Conservation (phyloP, 2,797 vertebrate genomes). For the Erpetoichthys calabaricus region DNA sequence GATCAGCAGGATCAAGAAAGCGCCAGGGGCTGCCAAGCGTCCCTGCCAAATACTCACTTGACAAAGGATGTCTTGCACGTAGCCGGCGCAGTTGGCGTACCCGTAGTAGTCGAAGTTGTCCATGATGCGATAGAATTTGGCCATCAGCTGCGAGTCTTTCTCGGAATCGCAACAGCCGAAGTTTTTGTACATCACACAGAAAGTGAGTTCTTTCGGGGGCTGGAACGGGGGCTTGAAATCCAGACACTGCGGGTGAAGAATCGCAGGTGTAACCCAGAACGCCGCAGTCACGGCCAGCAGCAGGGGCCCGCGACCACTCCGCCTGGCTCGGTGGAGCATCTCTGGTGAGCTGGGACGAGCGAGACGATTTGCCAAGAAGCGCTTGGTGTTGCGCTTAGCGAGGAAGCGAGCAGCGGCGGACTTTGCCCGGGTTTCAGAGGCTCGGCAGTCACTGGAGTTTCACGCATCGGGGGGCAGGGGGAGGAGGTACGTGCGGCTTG, state of each 20-base stretch:
- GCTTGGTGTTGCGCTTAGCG: too few species aligned
- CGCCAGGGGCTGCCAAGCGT: slow-evolving; percentile 11
- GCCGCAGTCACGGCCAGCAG: slow-evolving; percentile 15
- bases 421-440: too few species aligned
- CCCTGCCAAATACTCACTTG: slow-evolving; percentile 59
- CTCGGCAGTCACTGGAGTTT: too few species aligned
- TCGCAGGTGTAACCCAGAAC: slow-evolving; percentile 27
- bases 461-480: too few species aligned
- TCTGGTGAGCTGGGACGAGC: slow-evolving; percentile 1
- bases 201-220: slow-evolving; percentile 53
- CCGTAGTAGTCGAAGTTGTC: slow-evolving; percentile 42
- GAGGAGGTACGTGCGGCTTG: too few species aligned
- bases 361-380: too few species aligned
- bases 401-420: too few species aligned
- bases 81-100: slow-evolving; percentile 58
- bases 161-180: slow-evolving; percentile 77
- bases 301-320: slow-evolving; percentile 7
- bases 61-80: slow-evolving; percentile 75
- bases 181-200: slow-evolving; percentile 69
- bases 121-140: slow-evolving; percentile 57
- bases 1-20: background rate
- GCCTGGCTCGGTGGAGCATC: slow-evolving; percentile 23
- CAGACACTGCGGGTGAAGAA: slow-evolving; percentile 77
- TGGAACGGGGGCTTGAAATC: slow-evolving; percentile 88
- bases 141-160: slow-evolving; percentile 59